Conservation (phyloP, 2,888 invertebrate species). For the Petrolisthes manimaculis region DNA sequence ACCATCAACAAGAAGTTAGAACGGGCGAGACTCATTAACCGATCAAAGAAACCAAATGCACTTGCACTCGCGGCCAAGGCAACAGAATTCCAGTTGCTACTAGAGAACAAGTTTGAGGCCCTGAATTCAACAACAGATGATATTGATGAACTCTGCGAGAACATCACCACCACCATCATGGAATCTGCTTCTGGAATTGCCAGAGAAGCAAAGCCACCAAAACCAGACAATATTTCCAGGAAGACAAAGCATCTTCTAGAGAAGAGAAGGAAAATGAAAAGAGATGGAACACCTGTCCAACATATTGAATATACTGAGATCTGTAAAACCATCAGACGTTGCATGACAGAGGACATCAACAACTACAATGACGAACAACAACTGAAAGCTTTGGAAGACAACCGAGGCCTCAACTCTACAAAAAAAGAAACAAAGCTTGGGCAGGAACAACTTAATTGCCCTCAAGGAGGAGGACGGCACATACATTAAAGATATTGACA, state of each 20-base stretch:
- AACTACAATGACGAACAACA: background rate
- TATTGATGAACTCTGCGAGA: background rate
- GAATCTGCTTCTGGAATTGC: background rate
- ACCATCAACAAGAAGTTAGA: background rate
- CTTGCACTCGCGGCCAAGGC: background rate
- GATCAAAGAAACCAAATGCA: background rate
- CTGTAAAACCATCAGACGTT: constrained; percentile 9
- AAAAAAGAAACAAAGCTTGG: background rate
- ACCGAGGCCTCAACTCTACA: background rate
- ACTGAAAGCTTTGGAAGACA: background rate
- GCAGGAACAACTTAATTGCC: background rate
- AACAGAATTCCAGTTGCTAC: background rate
- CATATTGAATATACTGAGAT: background rate
- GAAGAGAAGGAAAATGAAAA: background rate
- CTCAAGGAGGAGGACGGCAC: background rate
- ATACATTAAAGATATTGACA: background rate
- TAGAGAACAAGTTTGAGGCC: background rate
- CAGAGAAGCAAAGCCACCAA: background rate
- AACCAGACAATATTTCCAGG: background rate
- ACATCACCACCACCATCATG: background rate
- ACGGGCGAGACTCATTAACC: background rate
- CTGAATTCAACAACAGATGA: background rate
- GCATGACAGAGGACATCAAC: background rate
- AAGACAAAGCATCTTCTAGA: background rate
- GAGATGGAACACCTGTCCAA: background rate